These are phyloP conservation scores for Dromius quadrimaculatus DNA, from an alignment of 2,888 invertebrate genomes.

Conservation along the genomic window DNA sequence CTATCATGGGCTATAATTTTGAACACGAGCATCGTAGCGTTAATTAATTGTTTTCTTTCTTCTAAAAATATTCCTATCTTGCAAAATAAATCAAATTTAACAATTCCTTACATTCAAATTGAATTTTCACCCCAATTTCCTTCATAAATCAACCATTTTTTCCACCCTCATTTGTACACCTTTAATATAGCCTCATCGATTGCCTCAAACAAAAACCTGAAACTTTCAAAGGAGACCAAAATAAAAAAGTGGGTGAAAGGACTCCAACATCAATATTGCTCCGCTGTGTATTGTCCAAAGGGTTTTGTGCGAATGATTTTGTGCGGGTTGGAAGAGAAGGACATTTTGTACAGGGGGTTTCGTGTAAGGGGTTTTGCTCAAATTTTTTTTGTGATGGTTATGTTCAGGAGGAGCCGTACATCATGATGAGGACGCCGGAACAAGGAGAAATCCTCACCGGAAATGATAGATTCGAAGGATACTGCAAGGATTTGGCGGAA, in stretches of 20 bases:
- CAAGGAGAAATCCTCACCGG: conserved; percentile 75
- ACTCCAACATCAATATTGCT: background rate
- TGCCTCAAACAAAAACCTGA: background rate
- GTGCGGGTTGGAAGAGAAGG: background rate
- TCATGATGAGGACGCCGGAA: conserved; percentile 80
- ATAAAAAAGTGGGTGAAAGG: background rate
- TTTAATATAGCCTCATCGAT: background rate
- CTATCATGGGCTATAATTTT: too few species aligned
- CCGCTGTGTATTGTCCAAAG: conserved; percentile 2
- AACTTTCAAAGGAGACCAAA: background rate
- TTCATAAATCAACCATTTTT: background rate
- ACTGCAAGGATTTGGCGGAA: conserved; percentile 91
- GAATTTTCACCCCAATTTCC: background rate
- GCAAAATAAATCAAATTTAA: conserved; percentile 1
- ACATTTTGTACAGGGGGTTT: background rate
- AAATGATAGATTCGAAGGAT: conserved; percentile 88
- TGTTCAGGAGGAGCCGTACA: conserved; percentile 85
- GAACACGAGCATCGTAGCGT: too few species aligned
- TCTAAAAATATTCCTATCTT: background rate
- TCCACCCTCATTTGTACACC: background rate
- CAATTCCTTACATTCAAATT: background rate
- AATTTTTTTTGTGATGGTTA: too few species aligned
- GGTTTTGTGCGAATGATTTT: background rate
- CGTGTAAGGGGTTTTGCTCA: too few species aligned
- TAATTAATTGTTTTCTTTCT: too few species aligned